Evolutionary conservation across 2,113 vertebrate genomes (phyloP), one percentile per base, ranked within the genome.

Genomic region (Aix galericulata): DNA sequence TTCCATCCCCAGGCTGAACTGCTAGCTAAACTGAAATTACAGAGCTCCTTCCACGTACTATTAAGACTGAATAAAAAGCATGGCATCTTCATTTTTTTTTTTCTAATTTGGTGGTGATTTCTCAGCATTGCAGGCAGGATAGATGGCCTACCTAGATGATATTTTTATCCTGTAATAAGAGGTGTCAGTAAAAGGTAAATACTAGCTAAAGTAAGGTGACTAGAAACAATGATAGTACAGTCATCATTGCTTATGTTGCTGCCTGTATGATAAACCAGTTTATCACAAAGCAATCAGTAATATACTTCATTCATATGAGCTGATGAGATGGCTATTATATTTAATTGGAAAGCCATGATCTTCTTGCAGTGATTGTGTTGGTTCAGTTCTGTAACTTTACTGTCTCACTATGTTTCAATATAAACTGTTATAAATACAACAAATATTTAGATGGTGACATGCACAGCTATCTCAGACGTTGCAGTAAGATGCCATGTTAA

Each of bases 231-330:
- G 58, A 11, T 36, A 34, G 44, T 62, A 15, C 9, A 79, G 50
- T 75, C 53, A 38, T 86, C 9, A 15, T 79, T 67, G 3, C 11
- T 64, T 94, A 26, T 0, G 7, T 71, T 89, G 91, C 78, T 89
- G 91, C 78, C 53, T 89, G 67, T 64, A 14, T 86, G 88, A 76
- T 94, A 81, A 95, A 86, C 71, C 29, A 67, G 71, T 79, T 93
- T 88, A 79, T 92, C 67, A 73, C 66, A 95, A 82, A 79, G 17
- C 71, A 82, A 0, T 62, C 73, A 75, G 6, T 69, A 44, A n/a
- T 44, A 25, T 50, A 32, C 62, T 71, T 84, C 36, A 38, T 79
- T 76, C 1, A 1, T 21, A 38, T 60, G 73, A 91, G 18, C 48
- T 69, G 68, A 58, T 34, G 44, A 60, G 23, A 17, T 52, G 6